Evolutionary conservation across 2,888 invertebrate species (phyloP), one percentile per base, ranked within the genome.

Genomic region (Drosophila koepferae): DNA sequence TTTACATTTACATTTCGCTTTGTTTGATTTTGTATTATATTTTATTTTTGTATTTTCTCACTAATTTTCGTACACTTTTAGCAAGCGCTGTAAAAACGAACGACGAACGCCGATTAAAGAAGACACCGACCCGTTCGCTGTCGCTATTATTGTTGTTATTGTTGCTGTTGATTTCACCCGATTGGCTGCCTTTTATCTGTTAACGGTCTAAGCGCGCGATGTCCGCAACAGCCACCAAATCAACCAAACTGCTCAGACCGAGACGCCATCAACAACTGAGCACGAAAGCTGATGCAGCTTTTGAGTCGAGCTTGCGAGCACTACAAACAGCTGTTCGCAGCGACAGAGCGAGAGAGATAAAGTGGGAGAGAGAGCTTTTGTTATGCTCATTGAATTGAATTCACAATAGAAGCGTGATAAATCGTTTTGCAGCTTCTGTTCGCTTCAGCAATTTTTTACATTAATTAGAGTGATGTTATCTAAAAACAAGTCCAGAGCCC

Each of bases 241-340:
- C 16, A 71, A 56, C 23, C 49, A 72, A 86, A 82, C 85, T 70
- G 77, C 75, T 74, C 73, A 49, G 63, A 72, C 61, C 72, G 68
- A 83, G 71, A 46, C 74, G 70, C 86, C 74, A 71, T 46, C 74
- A 59, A 61, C 76, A 72, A 82, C 82, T 81, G 74, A 81, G 60
- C 72, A 31, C 40, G 51, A 38, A 36, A 48, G 5, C 18, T 41
- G 20, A 28, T 34, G 65, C 72, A 90, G 89, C 87, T 90, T 87
- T 83, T 86, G 81, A 86, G 78, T 65, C 84, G 48, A 83, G 90
- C 85, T 88, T 90, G 64, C 58, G 43, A 59, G 55, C 18, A 16
- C 40, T 12, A 8, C 28, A 62, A 81, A 40, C 72, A 74, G 78
- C 85, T 71, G 85, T 67, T 64, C 20, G 43, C 18, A 36, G 9